Evolutionary conservation across 2,888 invertebrate genomes (phyloP), one percentile per base, ranked within the genome.

Genomic region (Hirtodrosophila cameraria): DNA sequence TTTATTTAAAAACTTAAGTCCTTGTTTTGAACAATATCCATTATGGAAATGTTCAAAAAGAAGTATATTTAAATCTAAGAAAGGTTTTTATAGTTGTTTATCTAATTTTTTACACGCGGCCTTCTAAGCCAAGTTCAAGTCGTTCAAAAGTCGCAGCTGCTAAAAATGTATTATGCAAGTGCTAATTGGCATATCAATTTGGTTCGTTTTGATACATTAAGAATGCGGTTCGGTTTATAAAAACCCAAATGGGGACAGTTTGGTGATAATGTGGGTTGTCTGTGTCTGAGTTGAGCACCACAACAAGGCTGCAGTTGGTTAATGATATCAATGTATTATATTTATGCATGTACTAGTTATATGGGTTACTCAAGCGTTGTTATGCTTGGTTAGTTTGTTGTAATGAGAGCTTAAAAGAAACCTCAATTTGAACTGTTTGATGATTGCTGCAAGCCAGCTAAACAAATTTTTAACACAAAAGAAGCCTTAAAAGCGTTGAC

Each of bases 171-270:
- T 48, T 36, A 52, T 36, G 38, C 36, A 36, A 18, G 28, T 42
- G 57, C 25, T 70, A 83, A 85, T 75, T 85, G 53, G 20, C 60
- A 59, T 59, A 60, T 50, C 49, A 58, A 45, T 53, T 70, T 39
- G 43, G 42, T 38, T 45, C 42, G 35, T 33, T 28, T 52, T 7
- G 16, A 36, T 45, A 60, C 8, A 23, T 28, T 35, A 46, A 60
- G 55, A 59, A 53, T 59, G 49, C 20, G 67, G 52, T 65, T 65
- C 11, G 38, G 2, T 18, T 16, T 15, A 28, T 15, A 28, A 13
- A 41, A 23, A 46, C 46, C 28, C 7, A 54, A 42, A 30, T 16
- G 18, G 49, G 39, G 38, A 41, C 12, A 31, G 8, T 8, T 38
- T 38, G 33, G 33, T 55, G 46, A 35, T 33, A 20, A 42, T 28